Percentiles rank a stretch among this genome's conserved stretches.
phyloP scores from a whole-genome alignment of 2,888 invertebrate species.

The Drosophila monieri region DNA sequence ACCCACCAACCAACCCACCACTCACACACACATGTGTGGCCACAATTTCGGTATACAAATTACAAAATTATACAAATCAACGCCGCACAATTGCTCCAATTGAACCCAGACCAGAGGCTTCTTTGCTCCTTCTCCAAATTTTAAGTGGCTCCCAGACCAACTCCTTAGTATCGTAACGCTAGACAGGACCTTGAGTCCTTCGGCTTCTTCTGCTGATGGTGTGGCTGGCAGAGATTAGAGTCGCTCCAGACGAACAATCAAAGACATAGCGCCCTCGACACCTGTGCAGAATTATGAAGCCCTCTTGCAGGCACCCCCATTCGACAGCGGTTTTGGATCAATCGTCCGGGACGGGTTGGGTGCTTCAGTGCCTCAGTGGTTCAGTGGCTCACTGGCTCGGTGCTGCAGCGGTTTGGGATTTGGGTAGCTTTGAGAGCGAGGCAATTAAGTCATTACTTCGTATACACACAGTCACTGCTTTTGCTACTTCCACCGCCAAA shows the following conservation, averaged over 20 bases:
- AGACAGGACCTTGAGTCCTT: conserved; percentile 38
- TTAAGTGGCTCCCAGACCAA: neutral
- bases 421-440: conserved; percentile 42
- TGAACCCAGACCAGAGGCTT: conserved; percentile 50
- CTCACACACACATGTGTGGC: conserved; percentile 68
- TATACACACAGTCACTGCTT: conserved; percentile 54
- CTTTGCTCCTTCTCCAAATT: neutral
- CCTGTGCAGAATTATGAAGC: conserved; percentile 75
- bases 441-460: conserved; percentile 77
- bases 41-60: conserved; percentile 77
- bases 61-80: conserved; percentile 80
- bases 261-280: conserved; percentile 75
- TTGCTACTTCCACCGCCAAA: conserved; percentile 15
- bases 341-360: conserved; percentile 3
- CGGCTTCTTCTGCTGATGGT: conserved; percentile 38
- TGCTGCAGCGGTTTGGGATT: conserved; percentile 4
- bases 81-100: conserved; percentile 79
- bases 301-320: conserved; percentile 44
- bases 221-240: conserved; percentile 76
- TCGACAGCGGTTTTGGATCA: conserved; percentile 33
- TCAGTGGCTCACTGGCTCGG: neutral
- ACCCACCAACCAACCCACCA: conserved; percentile 17
- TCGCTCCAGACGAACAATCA: conserved; percentile 67
- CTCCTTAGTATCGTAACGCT: conserved; percentile 1
- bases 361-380: neutral